Evolutionary conservation across 2,113 vertebrate species (phyloP), one percentile per base, ranked within the genome.

Genomic region (Microtus montanus): DNA sequence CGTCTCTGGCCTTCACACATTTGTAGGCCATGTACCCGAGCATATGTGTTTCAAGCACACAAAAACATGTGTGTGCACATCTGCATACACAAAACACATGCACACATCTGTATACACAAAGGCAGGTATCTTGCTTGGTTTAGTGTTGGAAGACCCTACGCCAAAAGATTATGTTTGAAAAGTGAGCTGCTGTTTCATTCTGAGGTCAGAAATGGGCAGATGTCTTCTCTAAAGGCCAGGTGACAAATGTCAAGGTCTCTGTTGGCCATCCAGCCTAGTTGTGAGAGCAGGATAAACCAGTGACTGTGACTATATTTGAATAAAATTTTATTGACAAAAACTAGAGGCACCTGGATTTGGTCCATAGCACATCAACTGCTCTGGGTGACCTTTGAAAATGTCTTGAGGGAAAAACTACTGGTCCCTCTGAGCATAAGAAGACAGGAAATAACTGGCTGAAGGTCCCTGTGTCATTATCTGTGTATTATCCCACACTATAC

Each of bases 251-350:
- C 52, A 44, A 7, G 0, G 54, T 11, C 71, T 38, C 5, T 5
- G 49, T 2, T 0, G 61, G 30, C 11, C 0, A 2, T 79, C 6
- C 11, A 9, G 8, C 20, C 63, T 47, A 0, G 22, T 54, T 10
- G 1, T 2, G 1, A 24, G 74, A 92, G 28, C 58, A 17, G 5
- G 30, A 28, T 2, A 35, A 14, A 54, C 11, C 1, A 47, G 8
- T 2, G 5, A 28, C 5, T 0, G 0, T 28, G 63, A 64, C 38
- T 52, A 4, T 3, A 3, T 41, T 2, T 64, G 58, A 64, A 75
- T 35, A 44, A 91, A 87, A 38, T 49, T 41, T 92, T 66, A 91
- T 66, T 74, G 33, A 44, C 30, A 89, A 52, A 84, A 82, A 13
- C 73, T 5, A 1, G 52, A 15, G 35, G 41, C 22, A 19, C 20